A percentile compares a stretch with the other conserved stretches of the same genome.
phyloP scores from a whole-genome alignment of 2,797 vertebrate genomes.

The Echiichthys vipera region DNA sequence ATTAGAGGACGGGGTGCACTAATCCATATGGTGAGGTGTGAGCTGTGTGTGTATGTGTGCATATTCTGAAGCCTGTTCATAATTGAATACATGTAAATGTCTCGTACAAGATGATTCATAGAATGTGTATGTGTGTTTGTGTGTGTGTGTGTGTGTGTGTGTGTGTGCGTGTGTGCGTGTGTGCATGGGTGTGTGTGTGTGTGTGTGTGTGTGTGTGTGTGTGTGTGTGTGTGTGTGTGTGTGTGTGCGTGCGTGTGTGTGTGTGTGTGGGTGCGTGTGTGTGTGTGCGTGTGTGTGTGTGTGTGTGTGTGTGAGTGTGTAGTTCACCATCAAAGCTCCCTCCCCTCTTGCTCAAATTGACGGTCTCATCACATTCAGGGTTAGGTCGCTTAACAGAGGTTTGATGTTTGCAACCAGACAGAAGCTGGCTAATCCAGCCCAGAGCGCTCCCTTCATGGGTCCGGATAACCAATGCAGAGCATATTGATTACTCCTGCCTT shows the following conservation, averaged over 20 bases:
- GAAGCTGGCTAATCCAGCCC: constrained; percentile 74
- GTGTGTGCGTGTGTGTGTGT: constrained; percentile 10
- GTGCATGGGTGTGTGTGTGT: no score
- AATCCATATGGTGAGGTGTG: constrained; percentile 50
- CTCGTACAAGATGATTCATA: constrained; percentile 12
- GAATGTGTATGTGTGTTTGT: not conserved
- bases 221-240: no score
- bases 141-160: no score
- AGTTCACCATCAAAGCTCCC: constrained; percentile 52
- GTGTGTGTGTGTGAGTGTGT: constrained; percentile 14
- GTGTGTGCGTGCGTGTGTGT: no score
- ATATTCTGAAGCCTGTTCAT: constrained; percentile 17
- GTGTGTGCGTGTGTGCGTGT: no score
- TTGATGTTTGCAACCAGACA: constrained; percentile 69
- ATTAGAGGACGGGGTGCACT: constrained; percentile 36
- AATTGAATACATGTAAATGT: constrained; percentile 34
- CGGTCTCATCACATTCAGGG: constrained; percentile 43
- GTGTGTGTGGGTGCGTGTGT: constrained; percentile 3
- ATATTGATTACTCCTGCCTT: constrained; percentile 75
- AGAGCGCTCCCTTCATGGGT: constrained; percentile 51
- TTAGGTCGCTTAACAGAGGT: constrained; percentile 50
- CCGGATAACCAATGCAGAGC: constrained; percentile 59
- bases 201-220: no score
- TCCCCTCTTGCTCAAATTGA: constrained; percentile 36
- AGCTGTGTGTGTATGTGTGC: constrained; percentile 1